Evolutionary conservation across 2,113 vertebrate genomes (phyloP).

Genomic region (Lepus timidus): DNA sequence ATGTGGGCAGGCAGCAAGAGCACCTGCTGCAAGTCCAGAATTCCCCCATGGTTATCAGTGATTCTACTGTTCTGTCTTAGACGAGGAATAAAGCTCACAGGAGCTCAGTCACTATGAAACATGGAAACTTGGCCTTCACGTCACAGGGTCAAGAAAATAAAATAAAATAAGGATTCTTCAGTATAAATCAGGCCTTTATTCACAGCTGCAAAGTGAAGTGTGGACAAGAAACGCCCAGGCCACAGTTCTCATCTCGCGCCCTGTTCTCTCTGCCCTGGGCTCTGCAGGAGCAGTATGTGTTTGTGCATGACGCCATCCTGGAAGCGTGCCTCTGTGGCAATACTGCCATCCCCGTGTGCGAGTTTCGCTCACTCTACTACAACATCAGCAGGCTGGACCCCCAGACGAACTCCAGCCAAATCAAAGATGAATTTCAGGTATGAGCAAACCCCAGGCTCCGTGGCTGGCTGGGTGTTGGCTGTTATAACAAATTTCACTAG

Average conservation of each 20-base stretch:
- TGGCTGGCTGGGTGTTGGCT: neutral
- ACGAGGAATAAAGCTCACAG: neutral
- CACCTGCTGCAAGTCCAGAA: neutral
- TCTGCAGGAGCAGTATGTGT: slow-evolving; percentile 97
- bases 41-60: neutral
- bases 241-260: fast-evolving
- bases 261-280: too few species aligned
- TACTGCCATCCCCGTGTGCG: slow-evolving; percentile 97
- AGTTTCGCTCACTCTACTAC: slow-evolving; percentile 98
- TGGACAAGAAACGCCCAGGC: neutral
- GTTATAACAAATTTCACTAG: neutral
- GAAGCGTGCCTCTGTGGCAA: slow-evolving; percentile 98
- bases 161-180: neutral
- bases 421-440: slow-evolving; percentile 99
- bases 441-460: neutral
- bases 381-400: slow-evolving; percentile 98
- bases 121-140: neutral
- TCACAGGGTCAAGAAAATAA: neutral
- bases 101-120: neutral
- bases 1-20: neutral
- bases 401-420: slow-evolving; percentile 99
- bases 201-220: fast-evolving
- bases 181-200: neutral
- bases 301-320: slow-evolving; percentile 98
- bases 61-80: neutral